Base-by-base conservation (phyloP, 1,140 invertebrate species). In the Dendroctonus ponderosae region DNA sequence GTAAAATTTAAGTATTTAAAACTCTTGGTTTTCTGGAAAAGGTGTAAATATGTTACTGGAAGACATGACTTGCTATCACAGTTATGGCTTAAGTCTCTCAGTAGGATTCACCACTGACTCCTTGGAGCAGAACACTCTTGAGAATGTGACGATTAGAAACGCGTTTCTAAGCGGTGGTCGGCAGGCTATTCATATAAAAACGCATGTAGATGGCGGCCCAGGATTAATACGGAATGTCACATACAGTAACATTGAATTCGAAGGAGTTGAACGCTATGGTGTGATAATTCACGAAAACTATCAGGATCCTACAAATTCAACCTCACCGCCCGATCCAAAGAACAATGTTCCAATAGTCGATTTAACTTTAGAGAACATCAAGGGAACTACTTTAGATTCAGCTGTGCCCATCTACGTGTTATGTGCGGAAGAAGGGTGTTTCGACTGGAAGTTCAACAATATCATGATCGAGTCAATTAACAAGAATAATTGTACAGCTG, bases 181-280 rank as follows among this genome's bases (percentile, higher is more conserved):
- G 39, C 46, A 68, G 14, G 69, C 62, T 37, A 71, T 71, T 59
- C 66, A 71, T 37, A 63, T 71, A n/a, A 71, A 71, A 46, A 71
- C 69, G n/a, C 61, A 67, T 50, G 14, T 51, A 15, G 56, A 66
- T 50, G 48, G 38, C 15, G 57, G 61, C 26, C 12, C 48, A 43
- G 69, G 69, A 7, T 8, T 41, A n/a, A 50, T 71, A 11, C 43
- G 7, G 5, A 63, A 64, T 53, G 50, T 70, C 7, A 68, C 66
- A 11, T 68, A 71, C 39, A 51, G 46, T 3, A 71, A 71, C 26
- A 70, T 70, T 37, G 26, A 59, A 14, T 46, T 70, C 12, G 37
- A 15, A 41, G 66, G 66, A 26, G 26, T 26, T 26, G 26, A 26
- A 26, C 26, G 26, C 26, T 26, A 26, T 26, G 26, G 26, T 2